Evolutionary conservation across 2,888 invertebrate species (phyloP).

Genomic region (Empis stercorea): DNA sequence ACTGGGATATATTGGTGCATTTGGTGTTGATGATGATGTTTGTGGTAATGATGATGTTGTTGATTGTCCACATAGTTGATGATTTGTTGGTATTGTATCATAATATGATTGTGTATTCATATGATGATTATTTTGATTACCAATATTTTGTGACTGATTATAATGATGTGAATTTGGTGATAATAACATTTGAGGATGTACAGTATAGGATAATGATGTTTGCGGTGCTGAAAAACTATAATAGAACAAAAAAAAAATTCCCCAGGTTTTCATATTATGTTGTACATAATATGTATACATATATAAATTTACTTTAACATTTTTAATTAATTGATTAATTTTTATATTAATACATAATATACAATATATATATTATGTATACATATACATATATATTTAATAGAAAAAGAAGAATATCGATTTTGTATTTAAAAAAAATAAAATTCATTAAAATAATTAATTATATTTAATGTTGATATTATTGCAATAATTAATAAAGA

Average conservation of each 20-base stretch:
- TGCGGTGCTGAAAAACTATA: slow-evolving; percentile 32
- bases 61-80: slow-evolving; percentile 11
- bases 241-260: too few relatives aligned
- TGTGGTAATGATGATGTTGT: slow-evolving; percentile 3
- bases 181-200: slow-evolving; percentile 52
- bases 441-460: too few relatives aligned
- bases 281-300: too few relatives aligned
- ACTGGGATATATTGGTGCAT: slow-evolving; percentile 60
- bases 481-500: too few relatives aligned
- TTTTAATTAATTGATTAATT: too few relatives aligned
- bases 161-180: slow-evolving; percentile 35
- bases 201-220: slow-evolving; percentile 40
- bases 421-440: too few relatives aligned
- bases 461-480: too few relatives aligned
- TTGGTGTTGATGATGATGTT: slow-evolving; percentile 21
- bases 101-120: slow-evolving; percentile 23
- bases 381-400: too few relatives aligned
- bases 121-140: slow-evolving; percentile 1
- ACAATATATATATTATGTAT: too few relatives aligned
- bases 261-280: slow-evolving; percentile 16
- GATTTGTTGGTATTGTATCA: slow-evolving; percentile 25
- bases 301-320: too few relatives aligned
- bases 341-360: too few relatives aligned
- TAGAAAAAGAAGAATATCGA: too few relatives aligned
- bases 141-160: slow-evolving; percentile 13